These are phyloP conservation scores for Orchesella cincta DNA, from an alignment of 1,140 invertebrate genomes.

Conservation along the genomic window DNA sequence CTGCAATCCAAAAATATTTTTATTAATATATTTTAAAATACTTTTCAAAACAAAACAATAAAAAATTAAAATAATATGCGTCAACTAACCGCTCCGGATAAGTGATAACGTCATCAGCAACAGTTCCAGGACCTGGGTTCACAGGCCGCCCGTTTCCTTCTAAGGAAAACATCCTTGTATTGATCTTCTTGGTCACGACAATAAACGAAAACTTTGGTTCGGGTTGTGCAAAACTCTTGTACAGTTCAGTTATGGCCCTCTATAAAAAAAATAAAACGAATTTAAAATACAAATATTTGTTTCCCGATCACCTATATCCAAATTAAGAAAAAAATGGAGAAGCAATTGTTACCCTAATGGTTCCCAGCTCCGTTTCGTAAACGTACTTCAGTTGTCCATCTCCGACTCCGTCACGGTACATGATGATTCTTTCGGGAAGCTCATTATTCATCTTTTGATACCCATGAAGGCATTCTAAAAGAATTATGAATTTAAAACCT, in stretches of 20 bases:
- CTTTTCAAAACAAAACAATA: background rate
- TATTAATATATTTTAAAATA: slow-evolving; percentile 1
- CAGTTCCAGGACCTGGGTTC: slow-evolving; percentile 65
- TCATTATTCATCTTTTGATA: slow-evolving; percentile 53
- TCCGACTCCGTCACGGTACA: slow-evolving; percentile 81
- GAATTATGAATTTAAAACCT: background rate
- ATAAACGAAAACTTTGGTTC: slow-evolving; percentile 59
- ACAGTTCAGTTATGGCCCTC: slow-evolving; percentile 8
- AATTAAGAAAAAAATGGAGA: background rate
- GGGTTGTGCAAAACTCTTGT: slow-evolving; percentile 55
- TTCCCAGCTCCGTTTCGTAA: slow-evolving; percentile 38
- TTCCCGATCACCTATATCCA: background rate
- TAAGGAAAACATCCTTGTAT: slow-evolving; percentile 58
- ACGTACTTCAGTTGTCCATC: slow-evolving; percentile 71
- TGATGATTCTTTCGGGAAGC: slow-evolving; percentile 64
- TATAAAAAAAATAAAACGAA: background rate
- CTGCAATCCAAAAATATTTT: slow-evolving; percentile 53
- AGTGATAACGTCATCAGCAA: slow-evolving; percentile 64
- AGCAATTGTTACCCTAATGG: slow-evolving; percentile 37
- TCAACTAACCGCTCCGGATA: slow-evolving; percentile 58
- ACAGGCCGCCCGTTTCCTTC: background rate
- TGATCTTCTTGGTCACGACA: slow-evolving; percentile 64
- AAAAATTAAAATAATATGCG: no score
- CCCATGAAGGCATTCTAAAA: slow-evolving; percentile 60
- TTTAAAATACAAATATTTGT: background rate